A percentile compares a stretch with the other conserved stretches of the same genome.
Conservation (phyloP, 2,113 vertebrate species). For the Peucedramus taeniatus region DNA sequence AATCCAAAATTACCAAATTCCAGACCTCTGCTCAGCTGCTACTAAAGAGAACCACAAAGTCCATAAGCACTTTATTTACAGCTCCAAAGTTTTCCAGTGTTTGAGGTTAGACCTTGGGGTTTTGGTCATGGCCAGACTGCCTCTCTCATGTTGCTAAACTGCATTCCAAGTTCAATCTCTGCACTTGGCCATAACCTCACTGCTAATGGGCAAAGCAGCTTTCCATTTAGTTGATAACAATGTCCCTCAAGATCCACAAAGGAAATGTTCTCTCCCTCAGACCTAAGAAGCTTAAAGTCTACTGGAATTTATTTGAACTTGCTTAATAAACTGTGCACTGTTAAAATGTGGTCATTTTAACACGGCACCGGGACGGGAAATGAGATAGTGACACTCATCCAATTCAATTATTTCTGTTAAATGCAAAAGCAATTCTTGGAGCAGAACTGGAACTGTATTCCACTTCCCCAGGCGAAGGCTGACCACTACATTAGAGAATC, state of each 20-base stretch:
- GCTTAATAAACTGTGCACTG: neutral
- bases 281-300: constrained; percentile 6
- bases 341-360: neutral
- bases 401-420: neutral
- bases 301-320: constrained; percentile 17
- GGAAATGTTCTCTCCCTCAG: neutral
- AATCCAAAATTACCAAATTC: neutral
- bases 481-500: neutral
- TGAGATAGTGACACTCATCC: neutral
- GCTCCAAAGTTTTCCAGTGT: neutral
- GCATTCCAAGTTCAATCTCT: neutral
- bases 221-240: neutral
- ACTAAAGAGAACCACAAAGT: neutral
- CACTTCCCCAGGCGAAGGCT: neutral
- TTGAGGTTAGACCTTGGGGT: neutral
- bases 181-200: neutral
- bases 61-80: neutral
- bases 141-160: neutral
- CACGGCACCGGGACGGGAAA: neutral
- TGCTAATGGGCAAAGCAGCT: neutral
- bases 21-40: neutral
- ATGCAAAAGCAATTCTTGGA: neutral
- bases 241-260: neutral
- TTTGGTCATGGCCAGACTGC: neutral
- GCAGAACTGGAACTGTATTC: neutral